A percentile compares a stretch with the other conserved stretches of the same genome.
These are phyloP conservation scores for Hipparchia sbordonii DNA, from an alignment of 2,888 invertebrate species.

Conservation along the genomic window DNA sequence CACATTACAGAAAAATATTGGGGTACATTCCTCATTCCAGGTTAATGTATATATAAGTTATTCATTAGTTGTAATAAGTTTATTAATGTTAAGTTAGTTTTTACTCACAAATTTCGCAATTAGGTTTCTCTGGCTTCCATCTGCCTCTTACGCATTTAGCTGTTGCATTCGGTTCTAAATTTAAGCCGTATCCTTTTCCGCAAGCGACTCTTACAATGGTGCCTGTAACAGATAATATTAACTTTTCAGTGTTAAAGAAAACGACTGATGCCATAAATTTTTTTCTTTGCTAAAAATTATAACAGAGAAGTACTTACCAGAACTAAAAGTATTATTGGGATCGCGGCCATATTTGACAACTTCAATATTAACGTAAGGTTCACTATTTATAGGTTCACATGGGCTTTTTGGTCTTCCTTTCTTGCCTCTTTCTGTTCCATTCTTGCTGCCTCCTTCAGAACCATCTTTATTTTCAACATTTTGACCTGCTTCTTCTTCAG, in stretches of 20 bases:
- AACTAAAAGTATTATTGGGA: slow-evolving; percentile 87
- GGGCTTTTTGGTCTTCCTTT: slow-evolving; percentile 83
- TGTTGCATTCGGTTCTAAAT: slow-evolving; percentile 88
- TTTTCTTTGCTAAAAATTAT: not conserved
- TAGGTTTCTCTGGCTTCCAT: slow-evolving; percentile 92
- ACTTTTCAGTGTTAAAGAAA: not conserved
- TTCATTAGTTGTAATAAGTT: not conserved
- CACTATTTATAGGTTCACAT: slow-evolving; percentile 86
- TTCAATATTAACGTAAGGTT: slow-evolving; percentile 86
- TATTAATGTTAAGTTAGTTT: not conserved
- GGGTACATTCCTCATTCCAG: slow-evolving; percentile 35
- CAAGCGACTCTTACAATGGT: slow-evolving; percentile 90
- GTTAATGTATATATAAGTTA: not conserved
- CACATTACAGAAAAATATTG: slow-evolving; percentile 22
- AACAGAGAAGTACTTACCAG: slow-evolving; percentile 68
- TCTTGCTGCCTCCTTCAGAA: slow-evolving; percentile 54
- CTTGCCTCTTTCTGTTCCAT: slow-evolving; percentile 63
- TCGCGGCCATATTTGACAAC: slow-evolving; percentile 88
- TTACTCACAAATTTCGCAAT: slow-evolving; percentile 89
- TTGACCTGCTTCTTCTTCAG: slow-evolving; percentile 50
- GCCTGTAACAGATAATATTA: slow-evolving; percentile 59
- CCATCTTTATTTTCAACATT: slow-evolving; percentile 45
- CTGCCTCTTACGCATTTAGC: slow-evolving; percentile 92
- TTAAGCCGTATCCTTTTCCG: slow-evolving; percentile 89
- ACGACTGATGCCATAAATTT: not conserved